Evolutionary conservation across 2,113 vertebrate genomes (phyloP).

Genomic region (Pipra filicauda): DNA sequence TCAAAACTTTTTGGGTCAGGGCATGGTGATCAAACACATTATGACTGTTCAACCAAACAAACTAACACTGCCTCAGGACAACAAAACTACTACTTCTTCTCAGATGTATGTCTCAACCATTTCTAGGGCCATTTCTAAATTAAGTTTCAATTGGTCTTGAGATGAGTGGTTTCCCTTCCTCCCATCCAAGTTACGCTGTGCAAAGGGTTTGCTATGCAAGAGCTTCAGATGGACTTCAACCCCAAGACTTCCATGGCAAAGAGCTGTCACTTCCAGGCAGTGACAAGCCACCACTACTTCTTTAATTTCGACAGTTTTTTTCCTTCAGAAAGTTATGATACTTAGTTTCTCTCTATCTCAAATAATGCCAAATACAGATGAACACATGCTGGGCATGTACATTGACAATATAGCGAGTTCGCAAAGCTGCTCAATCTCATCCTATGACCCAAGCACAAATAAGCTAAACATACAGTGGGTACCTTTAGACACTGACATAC

Average conservation of each 20-base stretch:
- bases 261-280: neutral
- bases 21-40: neutral
- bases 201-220: neutral
- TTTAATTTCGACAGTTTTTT: neutral
- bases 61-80: neutral
- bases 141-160: neutral
- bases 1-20: neutral
- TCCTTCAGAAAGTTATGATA: neutral
- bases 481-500: slow-evolving; percentile 27
- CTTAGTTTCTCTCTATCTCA: neutral
- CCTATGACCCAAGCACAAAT: neutral
- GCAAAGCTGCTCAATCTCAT: slow-evolving; percentile 9
- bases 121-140: neutral
- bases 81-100: neutral
- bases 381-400: neutral
- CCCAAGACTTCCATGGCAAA: neutral
- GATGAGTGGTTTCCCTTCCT: neutral
- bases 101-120: neutral
- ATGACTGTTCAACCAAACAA: neutral
- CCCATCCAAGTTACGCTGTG: neutral
- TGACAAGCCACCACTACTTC: neutral
- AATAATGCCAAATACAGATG: neutral
- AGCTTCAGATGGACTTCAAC: neutral
- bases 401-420: neutral
- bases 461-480: slow-evolving; percentile 9